A percentile compares a stretch with the other conserved stretches of the same genome.
phyloP scores from a whole-genome alignment of 1,140 invertebrate genomes.

The Aradophagus sp. region DNA sequence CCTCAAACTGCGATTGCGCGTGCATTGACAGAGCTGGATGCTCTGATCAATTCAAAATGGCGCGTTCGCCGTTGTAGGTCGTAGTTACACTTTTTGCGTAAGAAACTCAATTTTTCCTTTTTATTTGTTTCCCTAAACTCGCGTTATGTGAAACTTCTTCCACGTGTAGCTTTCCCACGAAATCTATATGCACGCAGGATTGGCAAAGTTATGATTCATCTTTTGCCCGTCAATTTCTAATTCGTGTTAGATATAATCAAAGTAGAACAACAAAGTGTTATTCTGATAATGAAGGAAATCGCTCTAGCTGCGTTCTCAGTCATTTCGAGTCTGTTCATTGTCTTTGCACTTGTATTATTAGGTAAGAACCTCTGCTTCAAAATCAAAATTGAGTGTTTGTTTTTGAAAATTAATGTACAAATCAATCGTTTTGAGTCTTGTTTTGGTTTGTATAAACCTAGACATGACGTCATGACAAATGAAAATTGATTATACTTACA shows the following conservation, averaged over 20 bases:
- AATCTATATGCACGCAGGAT: conserved; percentile 23
- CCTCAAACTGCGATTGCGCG: conserved; percentile 38
- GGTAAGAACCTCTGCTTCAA: conserved; percentile 73
- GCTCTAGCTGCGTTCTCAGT: conserved; percentile 74
- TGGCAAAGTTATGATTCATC: conserved; percentile 27
- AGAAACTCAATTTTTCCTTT: conserved; percentile 37
- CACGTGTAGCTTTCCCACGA: conserved; percentile 29
- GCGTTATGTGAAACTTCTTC: conserved; percentile 34
- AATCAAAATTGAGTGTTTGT: too few relatives aligned
- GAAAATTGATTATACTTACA: too few relatives aligned
- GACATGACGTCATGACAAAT: too few relatives aligned
- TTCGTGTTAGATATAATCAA: conserved; percentile 37
- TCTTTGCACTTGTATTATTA: conserved; percentile 73
- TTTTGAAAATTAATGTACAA: too few relatives aligned
- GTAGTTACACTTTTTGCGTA: conserved; percentile 27
- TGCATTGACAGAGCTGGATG: background rate
- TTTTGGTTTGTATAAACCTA: too few relatives aligned
- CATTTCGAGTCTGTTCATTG: conserved; percentile 73
- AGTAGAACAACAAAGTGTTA: conserved; percentile 25
- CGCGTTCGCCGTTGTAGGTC: conserved; percentile 35
- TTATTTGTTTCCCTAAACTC: conserved; percentile 30
- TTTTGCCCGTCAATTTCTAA: conserved; percentile 14
- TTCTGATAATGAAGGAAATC: conserved; percentile 74
- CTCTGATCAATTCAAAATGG: conserved; percentile 42
- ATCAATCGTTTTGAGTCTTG: too few relatives aligned